A percentile compares a stretch with the other conserved stretches of the same genome.
Evolutionary conservation across 2,797 vertebrate species (phyloP).

Genomic region (Eospalax fontanierii): DNA sequence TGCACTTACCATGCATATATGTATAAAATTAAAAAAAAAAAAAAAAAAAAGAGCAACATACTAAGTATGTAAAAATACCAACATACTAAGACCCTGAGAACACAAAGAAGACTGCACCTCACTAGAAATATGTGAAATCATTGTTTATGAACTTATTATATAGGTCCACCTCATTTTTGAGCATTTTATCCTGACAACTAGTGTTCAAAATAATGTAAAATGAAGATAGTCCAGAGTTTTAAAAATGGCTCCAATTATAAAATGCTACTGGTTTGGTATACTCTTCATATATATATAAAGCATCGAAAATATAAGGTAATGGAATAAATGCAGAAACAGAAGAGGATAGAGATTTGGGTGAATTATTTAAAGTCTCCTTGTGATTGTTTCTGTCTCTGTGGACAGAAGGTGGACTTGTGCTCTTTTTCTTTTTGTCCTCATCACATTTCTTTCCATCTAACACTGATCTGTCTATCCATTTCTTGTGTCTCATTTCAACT

Average conservation of each 20-base stretch:
- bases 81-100: neutral
- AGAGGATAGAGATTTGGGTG: slow-evolving; percentile 3
- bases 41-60: neutral
- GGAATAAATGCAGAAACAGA: slow-evolving; percentile 54
- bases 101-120: neutral
- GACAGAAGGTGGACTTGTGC: neutral
- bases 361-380: slow-evolving; percentile 6
- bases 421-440: slow-evolving; percentile 25
- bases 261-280: slow-evolving; percentile 29
- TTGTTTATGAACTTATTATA: slow-evolving; percentile 4
- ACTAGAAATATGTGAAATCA: slow-evolving; percentile 35
- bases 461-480: neutral
- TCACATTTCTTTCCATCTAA: slow-evolving; percentile 34
- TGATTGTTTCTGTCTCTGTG: slow-evolving; percentile 35
- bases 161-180: neutral
- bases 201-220: slow-evolving; percentile 51
- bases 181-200: slow-evolving; percentile 37
- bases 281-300: slow-evolving; percentile 58
- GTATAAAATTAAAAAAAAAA: no score
- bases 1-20: no score
- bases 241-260: neutral
- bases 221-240: neutral
- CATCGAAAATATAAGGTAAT: slow-evolving; percentile 22
- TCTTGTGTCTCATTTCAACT: neutral
- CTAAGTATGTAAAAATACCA: neutral